A percentile compares a stretch with the other conserved stretches of the same genome.
Evolutionary conservation across 2,113 vertebrate genomes (phyloP).

Genomic region (Camelus dromedarius): DNA sequence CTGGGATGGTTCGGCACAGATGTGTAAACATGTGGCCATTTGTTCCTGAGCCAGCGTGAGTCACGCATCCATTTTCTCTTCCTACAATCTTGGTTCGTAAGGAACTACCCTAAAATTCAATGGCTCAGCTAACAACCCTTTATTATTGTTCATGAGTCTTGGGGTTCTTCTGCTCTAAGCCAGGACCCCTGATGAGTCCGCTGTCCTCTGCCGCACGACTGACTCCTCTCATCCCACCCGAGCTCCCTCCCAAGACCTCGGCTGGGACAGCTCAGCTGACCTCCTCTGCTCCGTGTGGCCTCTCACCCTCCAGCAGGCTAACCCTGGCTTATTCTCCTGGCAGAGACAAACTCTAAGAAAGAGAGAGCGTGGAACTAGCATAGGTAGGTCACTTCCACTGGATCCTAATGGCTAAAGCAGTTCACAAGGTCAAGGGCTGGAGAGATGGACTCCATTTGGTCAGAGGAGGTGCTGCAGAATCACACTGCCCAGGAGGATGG

Average conservation of each 20-base stretch:
- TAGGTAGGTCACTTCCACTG: not conserved
- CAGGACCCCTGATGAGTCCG: accelerated
- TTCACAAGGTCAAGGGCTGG: not conserved
- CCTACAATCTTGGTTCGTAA: not conserved
- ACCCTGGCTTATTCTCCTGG: not conserved
- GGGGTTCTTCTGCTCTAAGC: not conserved
- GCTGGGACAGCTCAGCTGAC: not conserved
- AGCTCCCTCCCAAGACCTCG: not conserved
- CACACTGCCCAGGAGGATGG: accelerated
- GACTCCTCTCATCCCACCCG: too few relatives aligned
- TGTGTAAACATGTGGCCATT: too few relatives aligned
- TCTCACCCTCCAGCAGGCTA: not conserved
- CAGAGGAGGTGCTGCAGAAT: not conserved
- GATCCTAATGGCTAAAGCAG: not conserved
- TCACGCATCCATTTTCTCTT: not conserved
- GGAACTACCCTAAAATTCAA: not conserved
- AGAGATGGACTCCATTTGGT: not conserved
- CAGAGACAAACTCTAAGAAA: not conserved
- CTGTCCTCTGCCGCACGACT: not conserved
- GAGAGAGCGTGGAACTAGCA: accelerated
- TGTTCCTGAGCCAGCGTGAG: not conserved
- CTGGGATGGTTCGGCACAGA: not conserved
- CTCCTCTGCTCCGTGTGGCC: not conserved
- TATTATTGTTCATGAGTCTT: not conserved
- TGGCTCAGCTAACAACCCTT: not conserved